phyloP scores from a whole-genome alignment of 1,140 invertebrate genomes.

The Brachionus rubens region DNA sequence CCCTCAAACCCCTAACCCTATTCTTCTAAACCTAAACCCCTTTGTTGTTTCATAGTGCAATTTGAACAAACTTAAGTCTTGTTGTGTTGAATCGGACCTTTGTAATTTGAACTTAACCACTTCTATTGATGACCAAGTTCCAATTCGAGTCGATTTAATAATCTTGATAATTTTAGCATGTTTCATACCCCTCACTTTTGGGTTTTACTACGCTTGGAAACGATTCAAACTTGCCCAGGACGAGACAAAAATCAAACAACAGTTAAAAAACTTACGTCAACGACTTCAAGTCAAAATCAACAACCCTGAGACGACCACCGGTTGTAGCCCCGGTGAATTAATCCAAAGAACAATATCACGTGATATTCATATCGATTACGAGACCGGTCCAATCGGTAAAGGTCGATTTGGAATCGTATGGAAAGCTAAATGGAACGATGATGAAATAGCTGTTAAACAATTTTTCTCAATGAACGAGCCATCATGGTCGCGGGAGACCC shows the following conservation, averaged over 20 bases:
- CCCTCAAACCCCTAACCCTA: too few species aligned
- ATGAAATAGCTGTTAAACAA: slow-evolving; percentile 84
- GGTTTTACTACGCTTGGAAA: too few species aligned
- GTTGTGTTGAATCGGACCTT: slow-evolving; percentile 5
- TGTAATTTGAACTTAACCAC: slow-evolving; percentile 26
- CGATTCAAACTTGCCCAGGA: neutral
- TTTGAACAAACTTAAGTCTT: neutral
- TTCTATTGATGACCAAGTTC: too few species aligned
- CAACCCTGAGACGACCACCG: neutral
- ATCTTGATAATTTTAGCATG: neutral
- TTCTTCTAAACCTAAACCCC: neutral
- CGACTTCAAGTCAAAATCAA: neutral
- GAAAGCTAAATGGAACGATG: slow-evolving; percentile 78
- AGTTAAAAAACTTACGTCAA: slow-evolving; percentile 2
- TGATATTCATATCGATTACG: slow-evolving; percentile 79
- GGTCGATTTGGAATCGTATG: slow-evolving; percentile 85
- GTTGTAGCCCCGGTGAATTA: slow-evolving; percentile 73
- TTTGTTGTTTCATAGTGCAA: neutral
- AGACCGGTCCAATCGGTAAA: slow-evolving; percentile 74
- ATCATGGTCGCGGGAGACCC: slow-evolving; percentile 81
- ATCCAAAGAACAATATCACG: slow-evolving; percentile 89
- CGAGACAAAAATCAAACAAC: neutral
- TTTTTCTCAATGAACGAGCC: slow-evolving; percentile 82
- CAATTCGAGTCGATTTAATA: too few species aligned
- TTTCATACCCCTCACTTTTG: too few species aligned